phyloP scores from a whole-genome alignment of 2,797 vertebrate species.

The Rhinatrema bivittatum region DNA sequence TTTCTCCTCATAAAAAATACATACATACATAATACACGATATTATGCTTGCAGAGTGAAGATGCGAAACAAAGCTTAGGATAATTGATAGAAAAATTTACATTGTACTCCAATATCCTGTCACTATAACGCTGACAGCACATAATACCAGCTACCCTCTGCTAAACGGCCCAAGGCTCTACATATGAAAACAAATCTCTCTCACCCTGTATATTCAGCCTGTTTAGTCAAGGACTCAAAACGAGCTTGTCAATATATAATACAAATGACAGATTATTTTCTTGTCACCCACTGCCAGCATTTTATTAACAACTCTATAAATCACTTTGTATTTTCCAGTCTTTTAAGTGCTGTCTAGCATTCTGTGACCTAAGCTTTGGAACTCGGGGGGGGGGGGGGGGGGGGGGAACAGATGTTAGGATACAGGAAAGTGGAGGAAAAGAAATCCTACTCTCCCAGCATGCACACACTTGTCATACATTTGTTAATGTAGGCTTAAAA shows the following conservation, averaged over 20 bases:
- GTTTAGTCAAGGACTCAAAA: background rate
- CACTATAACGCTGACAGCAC: too few relatives aligned
- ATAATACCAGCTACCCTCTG: too few relatives aligned
- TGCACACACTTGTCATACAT: background rate
- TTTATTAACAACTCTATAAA: background rate
- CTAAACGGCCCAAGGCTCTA: too few relatives aligned
- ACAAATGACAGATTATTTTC: background rate
- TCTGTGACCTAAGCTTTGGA: background rate
- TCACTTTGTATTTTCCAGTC: background rate
- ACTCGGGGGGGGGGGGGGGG: background rate
- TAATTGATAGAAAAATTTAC: too few relatives aligned
- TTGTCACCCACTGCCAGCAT: background rate
- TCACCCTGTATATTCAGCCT: background rate
- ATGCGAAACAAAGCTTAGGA: too few relatives aligned
- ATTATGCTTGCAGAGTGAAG: too few relatives aligned
- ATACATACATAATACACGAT: too few relatives aligned
- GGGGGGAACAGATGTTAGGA: too few relatives aligned
- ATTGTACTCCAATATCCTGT: too few relatives aligned
- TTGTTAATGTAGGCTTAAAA: background rate
- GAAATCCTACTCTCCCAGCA: rapidly evolving
- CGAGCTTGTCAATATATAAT: background rate
- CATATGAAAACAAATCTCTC: background rate
- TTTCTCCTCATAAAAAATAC: too few relatives aligned
- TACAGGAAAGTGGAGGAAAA: too few relatives aligned
- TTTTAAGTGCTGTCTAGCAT: background rate